Evolutionary conservation across 2,113 vertebrate species (phyloP).

Genomic region (Brachypodius melanocephalos): DNA sequence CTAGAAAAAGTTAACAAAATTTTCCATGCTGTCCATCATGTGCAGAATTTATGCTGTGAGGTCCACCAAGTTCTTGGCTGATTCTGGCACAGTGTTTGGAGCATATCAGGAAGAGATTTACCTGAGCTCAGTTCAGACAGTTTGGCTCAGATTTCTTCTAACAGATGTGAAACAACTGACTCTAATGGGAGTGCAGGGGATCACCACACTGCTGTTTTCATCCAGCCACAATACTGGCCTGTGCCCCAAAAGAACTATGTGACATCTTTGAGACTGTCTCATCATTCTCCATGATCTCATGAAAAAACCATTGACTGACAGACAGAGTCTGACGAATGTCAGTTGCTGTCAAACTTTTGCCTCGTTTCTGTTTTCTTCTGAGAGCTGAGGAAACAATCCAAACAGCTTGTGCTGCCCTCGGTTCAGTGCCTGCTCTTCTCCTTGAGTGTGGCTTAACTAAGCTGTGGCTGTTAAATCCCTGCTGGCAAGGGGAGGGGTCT

Average conservation of each 20-base stretch:
- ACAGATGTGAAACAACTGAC: neutral
- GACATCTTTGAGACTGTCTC: neutral
- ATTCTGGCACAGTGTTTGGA: neutral
- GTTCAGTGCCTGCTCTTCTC: neutral
- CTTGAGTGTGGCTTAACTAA: neutral
- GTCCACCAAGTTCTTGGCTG: neutral
- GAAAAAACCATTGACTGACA: neutral
- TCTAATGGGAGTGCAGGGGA: neutral
- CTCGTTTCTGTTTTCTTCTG: neutral
- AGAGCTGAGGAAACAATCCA: neutral
- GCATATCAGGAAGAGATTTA: neutral
- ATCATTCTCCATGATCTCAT: neutral
- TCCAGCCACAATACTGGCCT: neutral
- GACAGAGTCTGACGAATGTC: neutral
- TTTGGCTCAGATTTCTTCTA: neutral
- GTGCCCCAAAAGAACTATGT: neutral
- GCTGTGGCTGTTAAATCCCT: neutral
- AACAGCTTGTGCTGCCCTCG: neutral
- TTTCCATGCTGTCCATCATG: neutral
- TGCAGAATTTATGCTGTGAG: neutral
- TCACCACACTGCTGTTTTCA: neutral
- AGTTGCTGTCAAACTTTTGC: neutral
- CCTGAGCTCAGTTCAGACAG: neutral
- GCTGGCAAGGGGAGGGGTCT: neutral
- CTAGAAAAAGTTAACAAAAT: neutral